Base-by-base conservation (phyloP, 2,113 vertebrate genomes). In the Ondatra zibethicus region DNA sequence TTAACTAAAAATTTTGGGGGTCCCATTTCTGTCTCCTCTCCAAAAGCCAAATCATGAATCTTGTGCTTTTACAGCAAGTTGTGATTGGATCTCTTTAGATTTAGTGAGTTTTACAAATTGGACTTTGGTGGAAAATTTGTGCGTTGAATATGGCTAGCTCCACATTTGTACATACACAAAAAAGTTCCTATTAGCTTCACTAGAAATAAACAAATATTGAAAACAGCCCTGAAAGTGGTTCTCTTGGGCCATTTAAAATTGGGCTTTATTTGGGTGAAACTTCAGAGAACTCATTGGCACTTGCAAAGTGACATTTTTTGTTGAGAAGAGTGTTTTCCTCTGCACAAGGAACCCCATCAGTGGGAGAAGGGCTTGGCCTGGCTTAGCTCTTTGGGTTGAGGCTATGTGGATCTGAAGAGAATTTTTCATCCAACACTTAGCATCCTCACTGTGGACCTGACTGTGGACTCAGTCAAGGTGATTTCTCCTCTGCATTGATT, bases 1-100 rank as follows among this genome's bases (percentile, higher is more conserved):
- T 94, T 94, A 93, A 91, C 72, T 25, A 94, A 85, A 88, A 45
- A 29, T 88, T 91, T 73, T 23, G 73, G 68, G 93, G 29, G 2
- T 45, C 12, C 23, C 42, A 7, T 94, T 89, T 95, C 42, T 81
- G 2, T 81, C 17, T 17, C 42, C 1, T 19, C 3, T 3, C 92
- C n/a, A 61, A 93, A 94, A 96, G 52, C 33, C 76, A 96, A 89
- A 19, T 70, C 80, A 68, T 84, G 72, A 78, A 73, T 92, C 61
- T 42, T 33, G 23, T 93, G 36, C 31, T 42, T 73, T 96, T 95
- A 89, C n/a, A 13, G 65, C 45, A 70, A 88, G 47, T 66, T 84
- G 58, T 93, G 78, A 89, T 58, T 77, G 25, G 33, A 25, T 68
- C 87, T 90, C n/a, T 88, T 93, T 70, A 89, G 19, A n/a, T 72